Conservation (phyloP, 92 coral and sea anemone genomes). For the Palythoa heliodiscus region DNA sequence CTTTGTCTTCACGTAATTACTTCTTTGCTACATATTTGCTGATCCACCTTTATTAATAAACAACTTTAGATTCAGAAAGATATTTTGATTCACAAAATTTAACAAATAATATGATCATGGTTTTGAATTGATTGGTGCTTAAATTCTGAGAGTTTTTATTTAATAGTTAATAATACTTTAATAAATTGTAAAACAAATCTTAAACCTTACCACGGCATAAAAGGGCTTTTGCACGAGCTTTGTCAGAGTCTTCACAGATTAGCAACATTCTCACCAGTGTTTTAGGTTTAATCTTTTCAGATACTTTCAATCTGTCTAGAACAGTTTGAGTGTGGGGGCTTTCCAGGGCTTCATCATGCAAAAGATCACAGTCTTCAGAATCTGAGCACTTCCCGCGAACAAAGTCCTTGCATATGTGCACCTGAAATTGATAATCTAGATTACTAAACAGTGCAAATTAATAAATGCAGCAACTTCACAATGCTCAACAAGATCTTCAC, state of each 20-base stretch:
- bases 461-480: neutral
- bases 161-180: too few relatives aligned
- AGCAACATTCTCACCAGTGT: slow-evolving; percentile 53
- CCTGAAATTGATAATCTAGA: neutral
- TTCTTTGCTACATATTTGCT: too few relatives aligned
- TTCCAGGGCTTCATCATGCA: slow-evolving; percentile 60
- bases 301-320: slow-evolving; percentile 56
- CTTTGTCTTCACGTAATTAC: too few relatives aligned
- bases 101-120: too few relatives aligned
- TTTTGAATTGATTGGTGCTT: too few relatives aligned
- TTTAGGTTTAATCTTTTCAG: slow-evolving; percentile 27
- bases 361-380: slow-evolving; percentile 50
- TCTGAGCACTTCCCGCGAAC: slow-evolving; percentile 55
- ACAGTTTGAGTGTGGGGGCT: slow-evolving; percentile 47
- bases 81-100: too few relatives aligned
- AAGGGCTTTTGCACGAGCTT: neutral
- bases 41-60: too few relatives aligned
- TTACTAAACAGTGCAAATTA: neutral
- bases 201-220: neutral
- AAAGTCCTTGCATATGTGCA: slow-evolving; percentile 79
- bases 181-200: neutral
- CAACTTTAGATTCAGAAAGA: too few relatives aligned
- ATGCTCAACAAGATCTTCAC: too few relatives aligned
- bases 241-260: slow-evolving; percentile 48
- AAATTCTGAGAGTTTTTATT: too few relatives aligned